Conservation (phyloP, 2,888 invertebrate species). For the Autographa pulchrina region DNA sequence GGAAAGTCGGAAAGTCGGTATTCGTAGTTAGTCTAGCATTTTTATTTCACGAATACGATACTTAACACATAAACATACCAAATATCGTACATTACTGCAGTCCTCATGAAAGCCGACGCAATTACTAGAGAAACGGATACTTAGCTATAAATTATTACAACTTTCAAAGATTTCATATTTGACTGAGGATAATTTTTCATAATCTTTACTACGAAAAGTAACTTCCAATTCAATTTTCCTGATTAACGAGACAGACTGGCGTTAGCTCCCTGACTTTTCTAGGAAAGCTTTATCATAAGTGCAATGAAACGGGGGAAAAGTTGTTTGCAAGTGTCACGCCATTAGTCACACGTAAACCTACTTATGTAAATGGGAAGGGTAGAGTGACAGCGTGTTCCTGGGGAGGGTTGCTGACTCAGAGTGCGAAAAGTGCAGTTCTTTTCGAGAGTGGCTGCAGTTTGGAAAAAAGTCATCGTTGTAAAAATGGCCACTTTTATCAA, state of each 20-base stretch:
- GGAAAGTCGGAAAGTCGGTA: too few relatives aligned
- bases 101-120: too few relatives aligned
- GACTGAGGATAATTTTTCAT: too few relatives aligned
- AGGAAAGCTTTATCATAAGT: constrained; percentile 20
- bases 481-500: too few relatives aligned
- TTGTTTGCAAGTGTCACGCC: constrained; percentile 26
- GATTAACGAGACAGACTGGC: background rate
- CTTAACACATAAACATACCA: too few relatives aligned
- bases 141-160: too few relatives aligned
- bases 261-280: constrained; percentile 7
- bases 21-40: too few relatives aligned
- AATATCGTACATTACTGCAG: too few relatives aligned
- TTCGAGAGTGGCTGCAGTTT: constrained; percentile 19
- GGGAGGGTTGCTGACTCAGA: constrained; percentile 17
- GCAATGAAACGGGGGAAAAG: constrained; percentile 13
- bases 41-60: too few relatives aligned
- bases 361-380: constrained; percentile 50
- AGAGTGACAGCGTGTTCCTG: constrained; percentile 34
- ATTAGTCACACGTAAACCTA: constrained; percentile 42
- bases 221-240: background rate
- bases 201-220: too few relatives aligned
- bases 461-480: background rate
- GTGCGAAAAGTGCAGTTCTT: constrained; percentile 43
- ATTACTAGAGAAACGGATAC: too few relatives aligned
- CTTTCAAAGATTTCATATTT: too few relatives aligned